Evolutionary conservation across 2,888 invertebrate genomes (phyloP).

Genomic region (Cenopis cana): DNA sequence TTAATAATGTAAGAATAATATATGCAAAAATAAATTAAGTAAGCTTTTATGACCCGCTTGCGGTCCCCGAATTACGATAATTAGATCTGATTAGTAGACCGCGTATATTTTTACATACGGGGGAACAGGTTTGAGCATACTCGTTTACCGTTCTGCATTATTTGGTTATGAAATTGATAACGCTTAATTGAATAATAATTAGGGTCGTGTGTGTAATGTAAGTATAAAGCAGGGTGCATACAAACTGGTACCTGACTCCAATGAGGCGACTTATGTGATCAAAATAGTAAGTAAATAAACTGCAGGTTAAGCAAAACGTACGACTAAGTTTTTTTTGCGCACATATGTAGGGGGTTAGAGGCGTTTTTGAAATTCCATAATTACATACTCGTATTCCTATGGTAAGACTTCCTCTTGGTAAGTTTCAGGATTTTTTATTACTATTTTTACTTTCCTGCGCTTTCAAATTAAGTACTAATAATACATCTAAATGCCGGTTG

Average conservation of each 20-base stretch:
- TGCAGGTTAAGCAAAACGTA: too few species aligned
- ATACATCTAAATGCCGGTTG: too few species aligned
- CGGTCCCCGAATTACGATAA: conserved; percentile 47
- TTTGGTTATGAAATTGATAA: conserved; percentile 57
- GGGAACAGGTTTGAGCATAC: conserved; percentile 34
- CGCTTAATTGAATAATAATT: conserved; percentile 47
- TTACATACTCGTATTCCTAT: too few species aligned
- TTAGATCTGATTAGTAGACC: conserved; percentile 38
- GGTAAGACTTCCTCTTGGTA: too few species aligned
- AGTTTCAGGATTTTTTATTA: too few species aligned
- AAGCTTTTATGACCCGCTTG: conserved; percentile 47
- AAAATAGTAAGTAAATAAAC: too few species aligned
- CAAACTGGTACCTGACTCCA: background rate
- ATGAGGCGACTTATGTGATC: too few species aligned
- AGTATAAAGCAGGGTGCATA: conserved; percentile 20
- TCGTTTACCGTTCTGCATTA: conserved; percentile 41
- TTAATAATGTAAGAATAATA: conserved; percentile 12
- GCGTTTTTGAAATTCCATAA: too few species aligned
- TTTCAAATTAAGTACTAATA: too few species aligned
- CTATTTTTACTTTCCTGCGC: too few species aligned
- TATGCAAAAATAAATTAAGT: conserved; percentile 52
- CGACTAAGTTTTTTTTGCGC: too few species aligned
- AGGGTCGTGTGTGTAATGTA: conserved; percentile 32
- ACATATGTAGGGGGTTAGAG: too few species aligned
- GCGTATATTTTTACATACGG: conserved; percentile 23